Evolutionary conservation across 2,888 invertebrate species (phyloP), one percentile per base, ranked within the genome.

Genomic region (Cerastis rubricosa): DNA sequence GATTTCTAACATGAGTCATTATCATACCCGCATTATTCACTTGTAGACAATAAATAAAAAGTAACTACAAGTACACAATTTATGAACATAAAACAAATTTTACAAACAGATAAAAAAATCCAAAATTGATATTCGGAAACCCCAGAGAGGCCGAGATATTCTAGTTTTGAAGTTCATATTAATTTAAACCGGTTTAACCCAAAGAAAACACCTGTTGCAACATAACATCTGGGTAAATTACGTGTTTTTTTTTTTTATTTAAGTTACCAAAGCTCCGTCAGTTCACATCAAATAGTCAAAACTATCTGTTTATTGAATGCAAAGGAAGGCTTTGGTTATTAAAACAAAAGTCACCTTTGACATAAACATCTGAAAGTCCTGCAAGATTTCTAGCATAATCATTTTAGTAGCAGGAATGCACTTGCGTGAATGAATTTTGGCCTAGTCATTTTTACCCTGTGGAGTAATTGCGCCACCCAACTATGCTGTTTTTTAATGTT

Each of bases 131-230:
- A 8, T n/a, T 19, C 17, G 35, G n/a, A 61, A 35, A 47, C 3
- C 3, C 8, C 17, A 17, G 11, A 71, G n/a, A 43, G 40, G n/a
- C n/a, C 12, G n/a, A 12, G 17, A 35, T 17, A 19, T 29, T 54
- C 8, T 70, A 54, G 51, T 72, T 54, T 54, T 45, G 45, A 29
- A 14, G 29, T 54, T 45, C 5, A 43, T 12, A 29, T 40, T 54
- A 70, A 70, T 45, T 54, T 29, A 9, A 54, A 54, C 54, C 54
- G 71, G 73, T 73, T 57, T 71, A n/a, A 43, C 17, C 43, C 29
- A n/a, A 57, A 43, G 12, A 70, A 43, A 2, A 51, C 51, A 17
- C 8, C 19, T 45, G 43, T 54, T 40, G 35, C 57, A n/a, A 14
- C 25, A 25, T 14, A 57, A 57, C 22, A n/a, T n/a, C 2, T 68